Evolutionary conservation across 2,888 invertebrate genomes (phyloP).

Genomic region (Epinotia ramella): DNA sequence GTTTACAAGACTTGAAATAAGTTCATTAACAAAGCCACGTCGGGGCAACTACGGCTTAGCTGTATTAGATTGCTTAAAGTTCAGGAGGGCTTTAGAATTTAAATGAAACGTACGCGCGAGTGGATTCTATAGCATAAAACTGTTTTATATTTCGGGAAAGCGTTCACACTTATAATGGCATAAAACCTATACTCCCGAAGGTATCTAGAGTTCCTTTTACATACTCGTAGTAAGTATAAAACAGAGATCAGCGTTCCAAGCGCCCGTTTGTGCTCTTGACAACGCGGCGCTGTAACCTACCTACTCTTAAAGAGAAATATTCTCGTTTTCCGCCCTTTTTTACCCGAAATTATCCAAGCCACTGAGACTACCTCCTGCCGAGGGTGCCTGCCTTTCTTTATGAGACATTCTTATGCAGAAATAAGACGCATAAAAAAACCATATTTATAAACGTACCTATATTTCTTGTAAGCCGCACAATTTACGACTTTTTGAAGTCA

Average conservation of each 20-base stretch:
- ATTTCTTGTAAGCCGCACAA: slow-evolving; percentile 17
- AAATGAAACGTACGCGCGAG: slow-evolving; percentile 4
- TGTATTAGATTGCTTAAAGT: slow-evolving; percentile 16
- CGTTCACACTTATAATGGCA: neutral
- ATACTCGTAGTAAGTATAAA: neutral
- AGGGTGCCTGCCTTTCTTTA: slow-evolving; percentile 31
- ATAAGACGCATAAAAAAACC: slow-evolving; percentile 27
- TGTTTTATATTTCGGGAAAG: neutral
- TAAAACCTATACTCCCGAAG: neutral
- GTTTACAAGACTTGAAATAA: slow-evolving; percentile 43
- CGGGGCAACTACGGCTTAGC: slow-evolving; percentile 14
- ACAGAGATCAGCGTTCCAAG: slow-evolving; percentile 22
- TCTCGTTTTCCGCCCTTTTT: slow-evolving; percentile 61
- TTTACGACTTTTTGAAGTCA: slow-evolving; percentile 18
- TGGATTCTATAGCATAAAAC: neutral
- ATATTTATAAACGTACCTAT: slow-evolving; percentile 18
- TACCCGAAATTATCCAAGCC: slow-evolving; percentile 65
- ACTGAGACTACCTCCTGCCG: slow-evolving; percentile 54
- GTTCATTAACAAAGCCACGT: slow-evolving; percentile 31
- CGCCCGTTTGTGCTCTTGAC: slow-evolving; percentile 28
- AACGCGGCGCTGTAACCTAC: slow-evolving; percentile 31
- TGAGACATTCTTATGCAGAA: slow-evolving; percentile 44
- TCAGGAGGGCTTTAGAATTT: slow-evolving; percentile 11
- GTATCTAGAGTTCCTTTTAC: neutral
- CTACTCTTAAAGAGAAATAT: slow-evolving; percentile 43